Conservation (phyloP, 2,113 vertebrate species). For the Cervus canadensis region DNA sequence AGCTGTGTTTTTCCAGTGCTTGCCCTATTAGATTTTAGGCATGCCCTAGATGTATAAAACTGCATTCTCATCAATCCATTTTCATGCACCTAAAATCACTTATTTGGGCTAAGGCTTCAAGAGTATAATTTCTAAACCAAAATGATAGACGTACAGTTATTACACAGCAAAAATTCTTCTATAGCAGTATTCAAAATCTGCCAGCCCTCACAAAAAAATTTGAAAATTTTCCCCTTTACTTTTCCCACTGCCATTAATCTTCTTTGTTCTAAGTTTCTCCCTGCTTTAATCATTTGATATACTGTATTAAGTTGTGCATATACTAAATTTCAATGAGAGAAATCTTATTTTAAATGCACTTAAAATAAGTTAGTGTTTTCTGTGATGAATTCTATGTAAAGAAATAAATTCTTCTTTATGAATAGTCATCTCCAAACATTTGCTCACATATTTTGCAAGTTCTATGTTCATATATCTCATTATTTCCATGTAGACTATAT, state of each 20-base stretch:
- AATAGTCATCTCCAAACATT: not conserved
- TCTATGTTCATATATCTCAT: not conserved
- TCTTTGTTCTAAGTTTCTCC: conserved; percentile 19
- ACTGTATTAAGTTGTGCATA: not conserved
- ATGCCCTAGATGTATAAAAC: conserved; percentile 11
- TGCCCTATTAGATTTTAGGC: conserved; percentile 11
- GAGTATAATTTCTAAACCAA: conserved; percentile 4
- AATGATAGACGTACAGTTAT: not conserved
- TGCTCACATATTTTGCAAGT: conserved; percentile 19
- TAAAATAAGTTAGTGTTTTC: conserved; percentile 22
- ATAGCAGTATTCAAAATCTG: not conserved
- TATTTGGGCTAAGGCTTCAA: conserved; percentile 25
- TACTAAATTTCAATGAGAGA: conserved; percentile 8
- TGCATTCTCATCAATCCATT: not conserved
- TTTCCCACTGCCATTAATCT: not conserved
- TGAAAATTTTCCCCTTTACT: not conserved
- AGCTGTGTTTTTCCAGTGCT: not conserved
- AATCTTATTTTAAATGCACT: conserved; percentile 10
- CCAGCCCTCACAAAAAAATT: not conserved
- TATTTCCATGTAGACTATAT: not conserved
- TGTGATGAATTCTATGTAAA: conserved; percentile 2
- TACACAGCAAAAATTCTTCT: not conserved
- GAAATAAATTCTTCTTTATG: conserved; percentile 21
- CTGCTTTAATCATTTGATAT: conserved; percentile 1
- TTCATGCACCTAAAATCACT: not conserved